Conservation (phyloP, 2,888 invertebrate genomes). For the Saturnia pavonia region DNA sequence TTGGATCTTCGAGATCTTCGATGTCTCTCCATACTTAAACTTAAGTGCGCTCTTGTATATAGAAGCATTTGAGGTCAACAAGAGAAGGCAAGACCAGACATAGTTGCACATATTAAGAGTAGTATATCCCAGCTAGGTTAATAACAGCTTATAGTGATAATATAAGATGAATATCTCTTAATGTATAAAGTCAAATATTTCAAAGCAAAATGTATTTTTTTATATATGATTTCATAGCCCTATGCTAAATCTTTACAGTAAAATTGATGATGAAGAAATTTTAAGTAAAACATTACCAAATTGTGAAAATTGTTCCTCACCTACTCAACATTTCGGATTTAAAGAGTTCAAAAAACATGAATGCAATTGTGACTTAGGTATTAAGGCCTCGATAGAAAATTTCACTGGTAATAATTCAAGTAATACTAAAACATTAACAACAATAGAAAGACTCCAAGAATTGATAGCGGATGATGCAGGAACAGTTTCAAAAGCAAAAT, state of each 20-base stretch:
- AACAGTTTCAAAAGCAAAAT: not conserved
- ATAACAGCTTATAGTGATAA: too few species aligned
- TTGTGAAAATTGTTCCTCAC: slow-evolving; percentile 47
- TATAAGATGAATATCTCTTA: too few species aligned
- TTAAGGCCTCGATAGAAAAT: slow-evolving; percentile 22
- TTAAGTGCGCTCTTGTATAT: too few species aligned
- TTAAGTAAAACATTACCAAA: slow-evolving; percentile 47
- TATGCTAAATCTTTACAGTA: slow-evolving; percentile 43
- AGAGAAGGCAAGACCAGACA: too few species aligned
- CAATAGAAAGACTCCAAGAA: not conserved
- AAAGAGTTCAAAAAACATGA: slow-evolving; percentile 42
- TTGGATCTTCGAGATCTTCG: too few species aligned
- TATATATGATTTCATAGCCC: not conserved
- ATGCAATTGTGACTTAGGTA: slow-evolving; percentile 53
- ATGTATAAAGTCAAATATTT: too few species aligned
- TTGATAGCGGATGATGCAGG: not conserved
- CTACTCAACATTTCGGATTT: slow-evolving; percentile 29
- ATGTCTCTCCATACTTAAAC: too few species aligned
- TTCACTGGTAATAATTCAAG: not conserved
- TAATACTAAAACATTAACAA: not conserved
- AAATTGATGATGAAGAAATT: slow-evolving; percentile 50
- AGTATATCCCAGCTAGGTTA: too few species aligned
- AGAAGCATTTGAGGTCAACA: too few species aligned
- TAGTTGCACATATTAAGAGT: too few species aligned
- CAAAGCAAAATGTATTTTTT: not conserved